Evolutionary conservation across 2,113 vertebrate species (phyloP).

Genomic region (Cyanoderma ruficeps): DNA sequence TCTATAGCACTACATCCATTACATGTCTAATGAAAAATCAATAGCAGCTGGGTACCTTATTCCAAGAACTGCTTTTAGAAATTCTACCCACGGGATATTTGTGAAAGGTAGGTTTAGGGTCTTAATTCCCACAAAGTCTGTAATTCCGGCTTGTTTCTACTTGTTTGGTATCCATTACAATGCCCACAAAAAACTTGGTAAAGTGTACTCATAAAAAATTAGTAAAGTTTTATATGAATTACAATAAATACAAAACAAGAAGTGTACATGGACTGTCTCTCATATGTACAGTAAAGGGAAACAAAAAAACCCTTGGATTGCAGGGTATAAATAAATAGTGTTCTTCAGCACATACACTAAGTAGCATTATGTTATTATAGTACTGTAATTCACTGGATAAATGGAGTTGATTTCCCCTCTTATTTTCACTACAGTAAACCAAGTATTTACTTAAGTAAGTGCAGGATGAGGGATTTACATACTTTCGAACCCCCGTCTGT

Average conservation of each 20-base stretch:
- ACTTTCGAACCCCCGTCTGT: background rate
- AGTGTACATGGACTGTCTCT: background rate
- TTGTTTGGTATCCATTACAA: conserved; percentile 1
- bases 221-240: background rate
- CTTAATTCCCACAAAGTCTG: conserved; percentile 41
- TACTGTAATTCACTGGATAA: background rate
- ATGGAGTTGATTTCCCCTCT: background rate
- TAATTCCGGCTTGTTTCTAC: background rate
- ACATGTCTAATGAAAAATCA: conserved; percentile 39
- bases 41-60: background rate
- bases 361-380: background rate
- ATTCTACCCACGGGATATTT: conserved; percentile 37
- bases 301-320: background rate
- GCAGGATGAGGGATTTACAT: background rate
- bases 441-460: background rate
- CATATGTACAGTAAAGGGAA: background rate
- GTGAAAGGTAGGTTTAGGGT: background rate
- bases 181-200: background rate
- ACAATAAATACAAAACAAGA: background rate
- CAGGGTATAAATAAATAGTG: background rate
- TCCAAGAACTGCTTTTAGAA: conserved; percentile 50
- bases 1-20: background rate
- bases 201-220: background rate
- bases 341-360: background rate
- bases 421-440: background rate